These are phyloP conservation scores for Poliocrania exsul DNA, from an alignment of 2,797 vertebrate species.

Conservation along the genomic window DNA sequence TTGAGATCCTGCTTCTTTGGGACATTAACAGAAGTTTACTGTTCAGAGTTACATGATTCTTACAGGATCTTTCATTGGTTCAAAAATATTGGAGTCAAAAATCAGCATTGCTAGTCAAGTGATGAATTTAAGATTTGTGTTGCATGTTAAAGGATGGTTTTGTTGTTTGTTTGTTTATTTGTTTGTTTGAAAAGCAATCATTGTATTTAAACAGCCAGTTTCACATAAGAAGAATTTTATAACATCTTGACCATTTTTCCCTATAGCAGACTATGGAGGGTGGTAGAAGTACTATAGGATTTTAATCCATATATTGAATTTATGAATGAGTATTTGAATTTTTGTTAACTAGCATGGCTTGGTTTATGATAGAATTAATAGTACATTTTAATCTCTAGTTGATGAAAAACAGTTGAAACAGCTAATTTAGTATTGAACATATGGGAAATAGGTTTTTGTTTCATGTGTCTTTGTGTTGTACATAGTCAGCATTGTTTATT, in stretches of 20 bases:
- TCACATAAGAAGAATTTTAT: neutral
- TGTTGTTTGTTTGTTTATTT: neutral
- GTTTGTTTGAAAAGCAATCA: neutral
- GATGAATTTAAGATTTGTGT: neutral
- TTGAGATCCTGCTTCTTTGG: neutral
- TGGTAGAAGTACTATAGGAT: neutral
- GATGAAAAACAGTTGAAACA: neutral
- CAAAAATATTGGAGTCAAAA: neutral
- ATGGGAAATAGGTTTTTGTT: neutral
- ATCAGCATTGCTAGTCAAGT: neutral
- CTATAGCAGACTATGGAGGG: neutral
- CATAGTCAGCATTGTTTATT: neutral
- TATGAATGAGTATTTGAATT: neutral
- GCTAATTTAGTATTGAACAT: neutral
- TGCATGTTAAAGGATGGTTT: neutral
- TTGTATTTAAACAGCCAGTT: neutral
- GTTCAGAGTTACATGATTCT: neutral
- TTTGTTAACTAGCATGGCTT: neutral
- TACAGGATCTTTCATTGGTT: neutral
- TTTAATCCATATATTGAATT: neutral
- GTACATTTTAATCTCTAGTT: neutral
- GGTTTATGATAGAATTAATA: neutral
- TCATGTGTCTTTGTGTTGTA: neutral
- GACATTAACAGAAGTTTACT: neutral
- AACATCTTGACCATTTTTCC: neutral